phyloP scores from a whole-genome alignment of 2,888 invertebrate species.

The Thecophora atra region DNA sequence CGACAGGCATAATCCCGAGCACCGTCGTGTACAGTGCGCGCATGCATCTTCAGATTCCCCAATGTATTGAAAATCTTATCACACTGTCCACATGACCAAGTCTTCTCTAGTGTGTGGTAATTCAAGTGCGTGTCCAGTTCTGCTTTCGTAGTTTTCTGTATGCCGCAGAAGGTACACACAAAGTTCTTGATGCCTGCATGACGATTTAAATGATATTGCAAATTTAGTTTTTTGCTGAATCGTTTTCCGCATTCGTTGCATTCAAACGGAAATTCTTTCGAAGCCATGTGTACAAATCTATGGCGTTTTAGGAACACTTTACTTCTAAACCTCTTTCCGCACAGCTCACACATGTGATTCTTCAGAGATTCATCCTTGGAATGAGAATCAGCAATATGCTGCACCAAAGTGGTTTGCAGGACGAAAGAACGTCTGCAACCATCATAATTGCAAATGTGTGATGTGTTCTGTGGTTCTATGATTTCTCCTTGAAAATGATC shows the following conservation, averaged over 20 bases:
- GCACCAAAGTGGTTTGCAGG: not conserved
- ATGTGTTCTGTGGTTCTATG: not conserved
- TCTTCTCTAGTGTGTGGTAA: constrained; percentile 44
- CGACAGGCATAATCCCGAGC: constrained; percentile 42
- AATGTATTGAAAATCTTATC: constrained; percentile 38
- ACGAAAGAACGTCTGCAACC: constrained; percentile 20
- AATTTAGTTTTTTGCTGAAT: constrained; percentile 40
- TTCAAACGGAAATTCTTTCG: constrained; percentile 37
- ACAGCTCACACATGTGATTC: constrained; percentile 40
- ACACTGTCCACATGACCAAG: constrained; percentile 40
- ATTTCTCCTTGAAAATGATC: constrained; percentile 17
- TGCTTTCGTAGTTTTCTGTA: constrained; percentile 41
- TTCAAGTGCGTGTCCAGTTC: constrained; percentile 43
- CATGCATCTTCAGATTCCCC: constrained; percentile 42
- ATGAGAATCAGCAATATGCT: constrained; percentile 22
- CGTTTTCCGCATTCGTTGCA: constrained; percentile 40
- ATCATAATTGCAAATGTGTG: constrained; percentile 10
- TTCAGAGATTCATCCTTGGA: not conserved
- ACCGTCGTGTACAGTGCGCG: constrained; percentile 44
- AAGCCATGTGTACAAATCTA: constrained; percentile 39
- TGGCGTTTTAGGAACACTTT: constrained; percentile 38
- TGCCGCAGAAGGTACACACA: constrained; percentile 44
- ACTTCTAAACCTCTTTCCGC: constrained; percentile 40
- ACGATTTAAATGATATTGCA: constrained; percentile 44
- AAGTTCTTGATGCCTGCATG: constrained; percentile 46